A percentile compares a stretch with the other conserved stretches of the same genome.
Conservation (phyloP, 2,888 invertebrate species). For the Cantharis nigra region DNA sequence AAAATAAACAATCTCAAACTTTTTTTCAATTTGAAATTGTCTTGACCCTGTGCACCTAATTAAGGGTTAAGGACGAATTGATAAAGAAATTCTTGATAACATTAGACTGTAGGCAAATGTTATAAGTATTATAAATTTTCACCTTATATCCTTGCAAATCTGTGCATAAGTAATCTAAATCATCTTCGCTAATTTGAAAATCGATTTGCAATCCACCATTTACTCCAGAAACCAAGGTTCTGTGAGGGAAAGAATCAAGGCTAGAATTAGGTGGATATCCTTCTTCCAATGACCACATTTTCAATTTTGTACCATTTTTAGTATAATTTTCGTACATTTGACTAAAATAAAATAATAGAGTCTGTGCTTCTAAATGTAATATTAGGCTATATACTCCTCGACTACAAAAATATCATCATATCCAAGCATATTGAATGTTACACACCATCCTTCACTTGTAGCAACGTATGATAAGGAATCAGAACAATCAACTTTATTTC, state of each 20-base stretch:
- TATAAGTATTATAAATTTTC: too few species aligned
- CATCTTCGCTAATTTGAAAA: conserved; percentile 59
- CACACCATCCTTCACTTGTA: neutral
- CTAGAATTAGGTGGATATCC: conserved; percentile 61
- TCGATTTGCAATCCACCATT: neutral
- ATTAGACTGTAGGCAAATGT: too few species aligned
- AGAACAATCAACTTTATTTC: neutral
- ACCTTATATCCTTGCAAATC: conserved; percentile 7
- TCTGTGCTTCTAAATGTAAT: neutral
- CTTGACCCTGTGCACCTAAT: too few species aligned
- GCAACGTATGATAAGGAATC: neutral
- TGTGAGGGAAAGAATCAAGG: conserved; percentile 67
- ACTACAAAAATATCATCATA: neutral
- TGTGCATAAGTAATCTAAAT: conserved; percentile 65
- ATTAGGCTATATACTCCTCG: neutral
- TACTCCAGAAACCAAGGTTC: conserved; percentile 61
- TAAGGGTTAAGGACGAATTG: too few species aligned
- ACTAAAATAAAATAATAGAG: neutral
- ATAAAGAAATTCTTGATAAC: too few species aligned
- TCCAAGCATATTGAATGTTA: neutral
- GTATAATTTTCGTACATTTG: neutral
- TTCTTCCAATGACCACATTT: conserved; percentile 65
- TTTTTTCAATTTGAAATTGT: too few species aligned
- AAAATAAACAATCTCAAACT: too few species aligned
- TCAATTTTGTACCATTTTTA: neutral